Evolutionary conservation across 2,113 vertebrate genomes (phyloP).

Genomic region (Psettodes erumei): DNA sequence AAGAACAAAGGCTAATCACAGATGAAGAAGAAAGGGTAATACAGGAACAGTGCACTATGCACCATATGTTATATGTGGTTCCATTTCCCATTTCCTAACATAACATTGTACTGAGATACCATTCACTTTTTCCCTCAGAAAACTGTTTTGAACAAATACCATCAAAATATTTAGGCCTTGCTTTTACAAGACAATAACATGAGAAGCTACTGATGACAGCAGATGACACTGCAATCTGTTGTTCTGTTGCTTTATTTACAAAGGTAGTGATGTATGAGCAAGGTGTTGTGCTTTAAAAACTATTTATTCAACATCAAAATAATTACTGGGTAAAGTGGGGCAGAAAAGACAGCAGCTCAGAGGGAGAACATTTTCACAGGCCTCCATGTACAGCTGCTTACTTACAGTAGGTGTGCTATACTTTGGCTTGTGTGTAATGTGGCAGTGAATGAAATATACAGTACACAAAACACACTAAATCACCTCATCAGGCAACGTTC

Average conservation of each 20-base stretch:
- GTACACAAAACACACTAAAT: constrained; percentile 23
- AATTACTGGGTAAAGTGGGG: neutral
- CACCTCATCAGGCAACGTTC: constrained; percentile 30
- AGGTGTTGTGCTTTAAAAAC: constrained; percentile 7
- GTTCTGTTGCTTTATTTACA: neutral
- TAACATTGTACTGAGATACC: neutral
- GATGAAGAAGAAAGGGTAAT: constrained; percentile 28
- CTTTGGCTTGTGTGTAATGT: constrained; percentile 11
- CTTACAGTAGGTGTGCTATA: neutral
- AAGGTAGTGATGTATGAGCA: neutral
- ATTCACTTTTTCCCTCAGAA: neutral
- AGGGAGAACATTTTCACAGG: neutral
- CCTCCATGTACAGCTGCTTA: neutral
- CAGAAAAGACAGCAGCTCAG: neutral
- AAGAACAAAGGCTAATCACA: constrained; percentile 56
- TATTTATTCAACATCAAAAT: constrained; percentile 28
- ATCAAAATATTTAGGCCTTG: neutral
- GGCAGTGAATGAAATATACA: constrained; percentile 28
- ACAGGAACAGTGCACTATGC: neutral
- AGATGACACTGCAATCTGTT: neutral
- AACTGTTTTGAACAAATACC: constrained; percentile 1
- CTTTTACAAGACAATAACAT: neutral
- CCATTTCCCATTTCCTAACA: neutral
- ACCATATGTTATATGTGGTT: neutral
- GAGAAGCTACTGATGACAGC: neutral